Percentiles rank a stretch among this genome's conserved stretches.
Conservation (phyloP, 1,140 invertebrate genomes). For the Plutomurus gul region DNA sequence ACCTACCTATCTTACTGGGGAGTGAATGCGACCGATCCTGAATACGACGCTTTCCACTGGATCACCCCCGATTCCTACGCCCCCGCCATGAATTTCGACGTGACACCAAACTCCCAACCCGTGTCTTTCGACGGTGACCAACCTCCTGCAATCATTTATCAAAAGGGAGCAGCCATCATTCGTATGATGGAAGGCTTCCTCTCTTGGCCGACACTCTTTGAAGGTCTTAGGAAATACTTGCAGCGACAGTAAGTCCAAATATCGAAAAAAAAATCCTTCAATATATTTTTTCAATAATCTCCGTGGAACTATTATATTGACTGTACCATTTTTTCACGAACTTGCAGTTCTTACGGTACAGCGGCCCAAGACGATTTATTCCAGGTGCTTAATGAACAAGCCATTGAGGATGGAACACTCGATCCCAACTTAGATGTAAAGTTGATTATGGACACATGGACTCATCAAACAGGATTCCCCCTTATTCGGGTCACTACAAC, state of each 20-base stretch:
- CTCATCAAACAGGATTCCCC: slow-evolving; percentile 78
- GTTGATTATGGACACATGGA: slow-evolving; percentile 81
- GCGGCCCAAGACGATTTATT: slow-evolving; percentile 75
- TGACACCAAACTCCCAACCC: not conserved
- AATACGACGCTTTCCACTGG: slow-evolving; percentile 10
- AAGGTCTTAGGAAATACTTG: slow-evolving; percentile 68
- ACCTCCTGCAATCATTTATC: slow-evolving; percentile 54
- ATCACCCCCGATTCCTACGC: not conserved
- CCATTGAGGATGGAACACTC: slow-evolving; percentile 54
- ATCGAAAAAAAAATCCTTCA: not conserved
- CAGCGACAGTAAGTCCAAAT: slow-evolving; percentile 49
- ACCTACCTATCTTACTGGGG: slow-evolving; percentile 36
- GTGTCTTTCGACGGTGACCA: slow-evolving; percentile 42
- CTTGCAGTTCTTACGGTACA: slow-evolving; percentile 66
- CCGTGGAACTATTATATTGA: not conserved
- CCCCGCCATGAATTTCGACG: slow-evolving; percentile 12
- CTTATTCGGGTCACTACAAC: slow-evolving; percentile 62
- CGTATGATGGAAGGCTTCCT: slow-evolving; percentile 80
- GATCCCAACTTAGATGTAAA: slow-evolving; percentile 60
- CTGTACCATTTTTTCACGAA: not conserved
- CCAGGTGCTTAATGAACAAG: slow-evolving; percentile 64
- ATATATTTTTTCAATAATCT: too few relatives aligned
- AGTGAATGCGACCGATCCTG: slow-evolving; percentile 18
- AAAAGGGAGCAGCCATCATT: slow-evolving; percentile 70
- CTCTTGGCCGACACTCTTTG: slow-evolving; percentile 69